Percentiles rank a stretch among this genome's conserved stretches.
phyloP scores from a whole-genome alignment of 2,888 invertebrate species.

The Drosophila mimica region DNA sequence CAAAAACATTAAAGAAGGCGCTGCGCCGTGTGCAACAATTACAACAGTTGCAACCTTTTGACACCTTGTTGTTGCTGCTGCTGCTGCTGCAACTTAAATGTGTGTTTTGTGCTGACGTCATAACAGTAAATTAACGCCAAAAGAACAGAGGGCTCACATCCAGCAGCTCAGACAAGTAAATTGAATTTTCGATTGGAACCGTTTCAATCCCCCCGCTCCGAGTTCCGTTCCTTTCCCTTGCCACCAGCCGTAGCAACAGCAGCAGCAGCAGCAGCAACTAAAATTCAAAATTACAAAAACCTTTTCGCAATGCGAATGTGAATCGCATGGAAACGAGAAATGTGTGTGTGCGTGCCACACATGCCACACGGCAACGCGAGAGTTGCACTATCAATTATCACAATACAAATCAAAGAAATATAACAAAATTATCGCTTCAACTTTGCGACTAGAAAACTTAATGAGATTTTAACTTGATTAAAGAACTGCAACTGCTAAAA shows the following conservation, averaged over 20 bases:
- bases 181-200: constrained; percentile 59
- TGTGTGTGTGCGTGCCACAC: constrained; percentile 1
- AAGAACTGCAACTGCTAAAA: not conserved
- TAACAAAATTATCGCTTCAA: not conserved
- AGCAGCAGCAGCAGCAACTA: not conserved
- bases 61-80: constrained; percentile 18
- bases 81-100: constrained; percentile 23
- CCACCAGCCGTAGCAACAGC: not conserved
- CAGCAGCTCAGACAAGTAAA: constrained; percentile 49
- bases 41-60: constrained; percentile 51
- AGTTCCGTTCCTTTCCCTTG: not conserved
- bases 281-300: constrained; percentile 46
- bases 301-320: constrained; percentile 42
- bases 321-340: constrained; percentile 49
- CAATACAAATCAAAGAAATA: not conserved
- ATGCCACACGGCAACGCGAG: constrained; percentile 26
- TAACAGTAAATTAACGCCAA: constrained; percentile 71
- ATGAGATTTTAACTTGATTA: not conserved
- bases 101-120: constrained; percentile 62
- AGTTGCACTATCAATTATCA: constrained; percentile 22
- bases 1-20: constrained; percentile 1
- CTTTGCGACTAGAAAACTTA: not conserved
- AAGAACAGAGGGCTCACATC: constrained; percentile 2
- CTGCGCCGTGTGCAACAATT: not conserved
- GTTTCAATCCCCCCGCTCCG: not conserved